These are phyloP conservation scores for Aphaenogaster ashmeadi DNA, from an alignment of 1,140 invertebrate species.

Conservation along the genomic window DNA sequence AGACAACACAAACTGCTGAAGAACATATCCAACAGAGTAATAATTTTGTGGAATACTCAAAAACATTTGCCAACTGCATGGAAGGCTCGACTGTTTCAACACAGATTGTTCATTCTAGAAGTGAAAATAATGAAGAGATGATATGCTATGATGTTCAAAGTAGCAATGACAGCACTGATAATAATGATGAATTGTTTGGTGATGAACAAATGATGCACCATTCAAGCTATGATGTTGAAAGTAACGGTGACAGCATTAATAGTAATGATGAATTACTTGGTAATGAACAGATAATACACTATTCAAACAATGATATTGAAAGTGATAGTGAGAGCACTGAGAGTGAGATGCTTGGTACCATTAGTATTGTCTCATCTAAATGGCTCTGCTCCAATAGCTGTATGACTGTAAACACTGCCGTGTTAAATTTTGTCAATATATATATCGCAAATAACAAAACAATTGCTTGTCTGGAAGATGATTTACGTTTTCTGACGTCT, in stretches of 20 bases:
- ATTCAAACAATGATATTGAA: too few species aligned
- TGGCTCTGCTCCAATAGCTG: neutral
- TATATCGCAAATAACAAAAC: slow-evolving; percentile 16
- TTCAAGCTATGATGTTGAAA: too few species aligned
- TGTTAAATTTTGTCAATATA: neutral
- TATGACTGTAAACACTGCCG: neutral
- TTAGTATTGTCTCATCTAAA: neutral
- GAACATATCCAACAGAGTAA: neutral
- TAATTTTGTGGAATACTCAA: neutral
- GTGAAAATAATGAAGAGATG: neutral
- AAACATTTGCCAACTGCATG: neutral
- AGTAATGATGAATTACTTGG: too few species aligned
- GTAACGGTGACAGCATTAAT: too few species aligned
- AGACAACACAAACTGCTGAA: neutral
- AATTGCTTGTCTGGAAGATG: neutral
- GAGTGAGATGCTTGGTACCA: neutral
- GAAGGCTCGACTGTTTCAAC: neutral
- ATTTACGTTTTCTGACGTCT: slow-evolving; percentile 8
- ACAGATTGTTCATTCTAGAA: neutral
- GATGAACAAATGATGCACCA: too few species aligned
- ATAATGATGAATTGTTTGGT: too few species aligned
- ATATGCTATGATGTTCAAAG: neutral
- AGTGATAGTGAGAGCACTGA: neutral
- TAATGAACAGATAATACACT: too few species aligned
- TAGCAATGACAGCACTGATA: neutral